phyloP scores from a whole-genome alignment of 2,113 vertebrate genomes.

The Pitta sordida region DNA sequence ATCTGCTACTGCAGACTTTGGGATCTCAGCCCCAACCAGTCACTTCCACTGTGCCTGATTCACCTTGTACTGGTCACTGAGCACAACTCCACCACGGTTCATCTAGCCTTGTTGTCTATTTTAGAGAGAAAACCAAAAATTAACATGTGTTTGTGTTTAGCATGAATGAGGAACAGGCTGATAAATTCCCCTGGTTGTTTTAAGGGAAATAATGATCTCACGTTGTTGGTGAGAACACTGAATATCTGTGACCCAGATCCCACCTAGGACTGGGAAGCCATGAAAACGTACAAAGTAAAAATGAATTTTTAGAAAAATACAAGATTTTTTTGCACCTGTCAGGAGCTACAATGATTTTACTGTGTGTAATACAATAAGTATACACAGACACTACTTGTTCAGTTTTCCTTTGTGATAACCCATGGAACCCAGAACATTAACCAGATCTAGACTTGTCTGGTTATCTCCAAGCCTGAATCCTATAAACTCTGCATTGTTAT shows the following conservation, averaged over 20 bases:
- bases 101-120: not conserved
- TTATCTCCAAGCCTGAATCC: not conserved
- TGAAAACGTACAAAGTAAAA: not conserved
- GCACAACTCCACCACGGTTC: not conserved
- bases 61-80: not conserved
- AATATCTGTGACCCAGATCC: not conserved
- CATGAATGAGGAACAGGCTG: not conserved
- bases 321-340: not conserved
- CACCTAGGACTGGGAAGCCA: not conserved
- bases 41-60: not conserved
- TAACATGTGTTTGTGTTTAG: not conserved
- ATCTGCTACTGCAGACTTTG: not conserved
- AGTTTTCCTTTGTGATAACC: not conserved
- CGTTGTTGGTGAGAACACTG: not conserved
- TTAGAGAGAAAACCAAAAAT: not conserved
- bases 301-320: not conserved
- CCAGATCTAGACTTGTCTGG: not conserved
- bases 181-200: not conserved
- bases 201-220: not conserved
- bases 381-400: not conserved
- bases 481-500: not conserved
- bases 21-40: not conserved
- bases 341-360: not conserved
- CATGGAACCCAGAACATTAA: not conserved
- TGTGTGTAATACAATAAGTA: not conserved